Percentiles rank a stretch among this genome's conserved stretches.
Evolutionary conservation across 2,113 vertebrate genomes (phyloP).

Genomic region (Gobio gobio): DNA sequence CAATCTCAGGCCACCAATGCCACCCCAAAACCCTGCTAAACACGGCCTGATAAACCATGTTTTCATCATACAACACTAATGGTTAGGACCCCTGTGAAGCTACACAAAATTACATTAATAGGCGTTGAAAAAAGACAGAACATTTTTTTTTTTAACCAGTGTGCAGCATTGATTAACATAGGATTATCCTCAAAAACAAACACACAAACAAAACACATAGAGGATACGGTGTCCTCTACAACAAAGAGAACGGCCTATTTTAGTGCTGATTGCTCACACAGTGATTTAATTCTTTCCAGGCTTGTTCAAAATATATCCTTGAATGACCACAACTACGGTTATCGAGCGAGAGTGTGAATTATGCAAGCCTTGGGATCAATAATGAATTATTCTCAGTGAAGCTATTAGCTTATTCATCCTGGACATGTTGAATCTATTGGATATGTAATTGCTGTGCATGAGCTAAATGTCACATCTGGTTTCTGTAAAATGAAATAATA

Average conservation of each 20-base stretch:
- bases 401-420: constrained; percentile 48
- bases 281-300: constrained; percentile 38
- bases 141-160: background rate
- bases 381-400: constrained; percentile 50
- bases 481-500: constrained; percentile 53
- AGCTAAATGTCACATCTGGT: constrained; percentile 55
- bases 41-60: constrained; percentile 38
- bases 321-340: constrained; percentile 28
- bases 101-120: background rate
- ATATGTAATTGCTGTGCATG: constrained; percentile 52
- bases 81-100: background rate
- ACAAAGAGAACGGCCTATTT: constrained; percentile 21
- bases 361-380: constrained; percentile 51
- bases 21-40: constrained; percentile 5
- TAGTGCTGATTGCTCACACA: constrained; percentile 33
- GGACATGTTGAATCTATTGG: constrained; percentile 50
- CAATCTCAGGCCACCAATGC: constrained; percentile 51
- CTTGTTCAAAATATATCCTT: constrained; percentile 43
- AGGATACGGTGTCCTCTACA: constrained; percentile 28
- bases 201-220: constrained; percentile 13
- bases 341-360: constrained; percentile 39
- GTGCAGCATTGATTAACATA: background rate
- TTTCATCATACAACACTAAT: background rate
- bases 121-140: background rate
- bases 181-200: constrained; percentile 31